Percentiles rank a stretch among this genome's conserved stretches.
These are phyloP conservation scores for Lepetodrilus schrolli DNA, from an alignment of 2,888 invertebrate genomes.

Conservation along the genomic window DNA sequence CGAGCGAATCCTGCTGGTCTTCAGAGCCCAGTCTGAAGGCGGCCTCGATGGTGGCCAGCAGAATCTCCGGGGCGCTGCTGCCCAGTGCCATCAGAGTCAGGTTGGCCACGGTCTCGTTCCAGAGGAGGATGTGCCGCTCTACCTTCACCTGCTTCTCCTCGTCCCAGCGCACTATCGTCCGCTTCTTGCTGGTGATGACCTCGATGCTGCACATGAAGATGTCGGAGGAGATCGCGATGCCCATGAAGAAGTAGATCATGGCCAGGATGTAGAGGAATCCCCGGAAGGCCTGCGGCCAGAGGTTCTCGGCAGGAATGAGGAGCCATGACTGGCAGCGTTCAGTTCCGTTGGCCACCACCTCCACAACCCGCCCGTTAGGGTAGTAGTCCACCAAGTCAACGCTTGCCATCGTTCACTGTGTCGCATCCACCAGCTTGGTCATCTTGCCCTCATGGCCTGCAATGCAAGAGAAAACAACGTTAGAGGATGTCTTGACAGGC, in stretches of 20 bases:
- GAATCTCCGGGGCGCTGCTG: slow-evolving; percentile 72
- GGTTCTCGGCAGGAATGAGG: slow-evolving; percentile 72
- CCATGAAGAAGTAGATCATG: slow-evolving; percentile 70
- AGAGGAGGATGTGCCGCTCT: slow-evolving; percentile 67
- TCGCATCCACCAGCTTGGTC: neutral
- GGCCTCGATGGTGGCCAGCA: slow-evolving; percentile 67
- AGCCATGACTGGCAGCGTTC: slow-evolving; percentile 63
- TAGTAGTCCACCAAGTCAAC: slow-evolving; percentile 40
- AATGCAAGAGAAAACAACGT: too few relatives aligned
- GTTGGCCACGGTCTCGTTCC: slow-evolving; percentile 74
- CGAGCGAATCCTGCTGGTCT: slow-evolving; percentile 58
- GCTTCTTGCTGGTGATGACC: slow-evolving; percentile 71
- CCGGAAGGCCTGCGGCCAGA: slow-evolving; percentile 64
- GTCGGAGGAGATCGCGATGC: slow-evolving; percentile 72
- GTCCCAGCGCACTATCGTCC: slow-evolving; percentile 67
- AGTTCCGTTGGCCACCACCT: slow-evolving; percentile 48
- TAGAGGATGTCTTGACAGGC: too few relatives aligned
- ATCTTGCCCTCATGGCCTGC: neutral
- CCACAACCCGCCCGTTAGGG: slow-evolving; percentile 65
- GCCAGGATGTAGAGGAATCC: slow-evolving; percentile 69
- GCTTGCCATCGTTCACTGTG: neutral
- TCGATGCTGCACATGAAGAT: slow-evolving; percentile 73
- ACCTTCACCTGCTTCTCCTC: slow-evolving; percentile 64
- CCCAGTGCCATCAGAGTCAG: slow-evolving; percentile 73
- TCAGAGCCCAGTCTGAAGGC: slow-evolving; percentile 43